Base-by-base conservation (phyloP, 1,140 invertebrate species). In the Aleiodes sp. region DNA sequence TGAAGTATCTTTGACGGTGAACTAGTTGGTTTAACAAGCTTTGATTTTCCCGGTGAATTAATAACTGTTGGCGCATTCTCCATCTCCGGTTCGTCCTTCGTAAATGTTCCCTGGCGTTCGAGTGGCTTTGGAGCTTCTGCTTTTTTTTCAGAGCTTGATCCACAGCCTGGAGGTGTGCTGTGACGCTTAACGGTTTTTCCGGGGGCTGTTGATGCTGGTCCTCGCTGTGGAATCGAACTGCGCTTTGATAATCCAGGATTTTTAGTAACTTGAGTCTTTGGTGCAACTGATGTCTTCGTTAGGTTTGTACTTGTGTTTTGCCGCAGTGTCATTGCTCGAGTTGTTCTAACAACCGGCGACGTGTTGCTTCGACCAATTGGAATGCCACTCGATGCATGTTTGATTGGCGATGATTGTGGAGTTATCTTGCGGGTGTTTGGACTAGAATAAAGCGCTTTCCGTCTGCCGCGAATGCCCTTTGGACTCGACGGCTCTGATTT, bases 81-180 rank as follows among this genome's bases (percentile, higher is more conserved):
- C 56, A 83, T 82, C 63, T 84, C 83, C 2, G 83, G 82, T 73
- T 94, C 92, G 71, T 96, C 94, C 82, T 96, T 96, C 0, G 93
- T 94, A 79, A 96, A 96, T 0, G 95, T 96, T 21, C 93, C 94
- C 81, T 96, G 94, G 37, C 94, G 88, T 61, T 93, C 92, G 7
- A 93, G 77, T 1, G 89, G 85, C 60, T 82, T 84, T 69, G 80
- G 84, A 70, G 46, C 74, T 66, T 66, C 28, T 62, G 79, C 68
- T 9, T 71, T 26, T 31, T 31, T 73, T 35, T 75, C 75, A 7
- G 43, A 61, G 33, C 73, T 75, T 0, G 70, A 56, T 4, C 63
- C 70, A 43, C 65, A 79, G 21, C 56, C 72, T 2, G 77, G 73
- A 2, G 80, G 78, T 21, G 79, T 79, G 21, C 78, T 85, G 57